phyloP scores from a whole-genome alignment of 2,888 invertebrate species.

The Buathra laborator region DNA sequence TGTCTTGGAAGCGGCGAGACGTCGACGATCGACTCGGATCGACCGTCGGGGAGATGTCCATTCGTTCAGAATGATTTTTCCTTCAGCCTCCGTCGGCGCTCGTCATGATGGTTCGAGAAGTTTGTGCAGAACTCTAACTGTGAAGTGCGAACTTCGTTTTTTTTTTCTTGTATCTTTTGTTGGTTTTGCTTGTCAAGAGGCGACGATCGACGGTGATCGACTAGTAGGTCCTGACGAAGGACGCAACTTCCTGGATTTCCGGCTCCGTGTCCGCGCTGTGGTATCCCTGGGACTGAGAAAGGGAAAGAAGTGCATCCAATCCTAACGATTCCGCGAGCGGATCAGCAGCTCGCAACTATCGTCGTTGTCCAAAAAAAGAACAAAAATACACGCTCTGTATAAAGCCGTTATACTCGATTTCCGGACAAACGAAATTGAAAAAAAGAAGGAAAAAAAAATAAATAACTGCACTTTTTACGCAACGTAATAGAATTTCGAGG shows the following conservation, averaged over 20 bases:
- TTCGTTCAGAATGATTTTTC: slow-evolving; percentile 1
- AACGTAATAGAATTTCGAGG: slow-evolving; percentile 9
- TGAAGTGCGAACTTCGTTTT: neutral
- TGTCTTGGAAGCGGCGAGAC: slow-evolving; percentile 31
- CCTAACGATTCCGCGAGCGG: slow-evolving; percentile 79
- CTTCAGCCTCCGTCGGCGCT: slow-evolving; percentile 13
- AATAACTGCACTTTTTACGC: slow-evolving; percentile 33
- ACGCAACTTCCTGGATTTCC: slow-evolving; percentile 80
- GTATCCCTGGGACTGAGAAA: slow-evolving; percentile 83
- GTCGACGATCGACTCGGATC: neutral
- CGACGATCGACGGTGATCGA: slow-evolving; percentile 27
- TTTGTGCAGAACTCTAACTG: slow-evolving; percentile 55
- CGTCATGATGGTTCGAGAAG: slow-evolving; percentile 11
- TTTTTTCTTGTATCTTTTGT: neutral
- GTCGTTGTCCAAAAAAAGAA: slow-evolving; percentile 53
- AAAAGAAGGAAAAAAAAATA: slow-evolving; percentile 72
- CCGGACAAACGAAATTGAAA: slow-evolving; percentile 54
- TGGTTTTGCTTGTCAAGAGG: neutral
- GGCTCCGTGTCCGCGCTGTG: slow-evolving; percentile 81
- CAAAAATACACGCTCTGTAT: slow-evolving; percentile 64
- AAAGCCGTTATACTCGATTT: slow-evolving; percentile 32
- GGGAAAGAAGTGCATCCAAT: slow-evolving; percentile 83
- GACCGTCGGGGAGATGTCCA: slow-evolving; percentile 36
- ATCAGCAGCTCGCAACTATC: slow-evolving; percentile 75
- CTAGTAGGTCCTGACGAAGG: slow-evolving; percentile 81